A percentile compares a stretch with the other conserved stretches of the same genome.
These are phyloP conservation scores for Trichoplax adhaerens DNA, from an alignment of 37 sponge, comb jelly and placozoan species.

Conservation along the genomic window DNA sequence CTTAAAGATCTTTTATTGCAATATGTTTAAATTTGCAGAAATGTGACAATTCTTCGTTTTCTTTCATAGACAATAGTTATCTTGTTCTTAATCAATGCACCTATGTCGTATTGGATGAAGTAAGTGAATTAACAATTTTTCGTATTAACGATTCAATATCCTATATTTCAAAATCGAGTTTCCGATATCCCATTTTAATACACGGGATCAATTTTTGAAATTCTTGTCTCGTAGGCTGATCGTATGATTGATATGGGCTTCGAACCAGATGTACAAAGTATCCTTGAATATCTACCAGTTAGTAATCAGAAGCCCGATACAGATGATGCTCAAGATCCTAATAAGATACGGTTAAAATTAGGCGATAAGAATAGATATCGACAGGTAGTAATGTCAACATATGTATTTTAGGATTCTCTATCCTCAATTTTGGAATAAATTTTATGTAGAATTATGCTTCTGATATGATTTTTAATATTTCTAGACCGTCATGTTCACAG, in stretches of 20 bases:
- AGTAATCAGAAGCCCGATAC: constrained; percentile 79
- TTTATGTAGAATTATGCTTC: neutral
- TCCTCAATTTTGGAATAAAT: neutral
- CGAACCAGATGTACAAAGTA: constrained; percentile 96
- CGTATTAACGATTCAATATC: too few relatives aligned
- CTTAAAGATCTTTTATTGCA: neutral
- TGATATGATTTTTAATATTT: neutral
- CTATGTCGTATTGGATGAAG: constrained; percentile 95
- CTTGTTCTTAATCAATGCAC: constrained; percentile 84
- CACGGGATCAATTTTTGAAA: neutral
- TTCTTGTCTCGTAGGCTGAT: constrained; percentile 43
- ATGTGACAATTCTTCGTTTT: neutral
- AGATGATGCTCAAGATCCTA: constrained; percentile 86
- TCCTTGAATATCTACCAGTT: constrained; percentile 76
- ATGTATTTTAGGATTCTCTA: neutral
- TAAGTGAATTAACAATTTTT: neutral
- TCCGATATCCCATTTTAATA: neutral
- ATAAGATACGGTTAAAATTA: constrained; percentile 50
- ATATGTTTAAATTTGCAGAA: neutral
- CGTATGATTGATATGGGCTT: constrained; percentile 99
- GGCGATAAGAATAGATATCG: constrained; percentile 63
- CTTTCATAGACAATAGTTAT: constrained; percentile 44
- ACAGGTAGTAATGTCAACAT: constrained; percentile 7
- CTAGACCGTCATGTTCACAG: constrained; percentile 97
- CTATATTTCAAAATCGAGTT: too few relatives aligned